These are phyloP conservation scores for Rhabdophis nuchalis DNA, from an alignment of 2,797 vertebrate genomes.

Conservation along the genomic window DNA sequence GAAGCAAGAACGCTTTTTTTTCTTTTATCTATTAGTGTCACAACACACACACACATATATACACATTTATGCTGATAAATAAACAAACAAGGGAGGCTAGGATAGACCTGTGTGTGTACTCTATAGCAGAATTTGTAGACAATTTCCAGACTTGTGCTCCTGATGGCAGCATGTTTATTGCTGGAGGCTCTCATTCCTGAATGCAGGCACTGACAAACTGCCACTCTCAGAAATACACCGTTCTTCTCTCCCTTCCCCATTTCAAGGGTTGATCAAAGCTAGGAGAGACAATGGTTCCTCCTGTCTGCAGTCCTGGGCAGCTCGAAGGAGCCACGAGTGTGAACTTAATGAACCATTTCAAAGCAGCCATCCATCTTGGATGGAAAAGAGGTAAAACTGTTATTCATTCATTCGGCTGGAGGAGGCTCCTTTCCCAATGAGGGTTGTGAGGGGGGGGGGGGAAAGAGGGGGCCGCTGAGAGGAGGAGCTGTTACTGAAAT, in stretches of 20 bases:
- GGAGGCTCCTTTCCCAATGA: not conserved
- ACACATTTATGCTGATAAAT: too few species aligned
- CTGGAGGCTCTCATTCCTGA: not conserved
- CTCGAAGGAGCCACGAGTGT: not conserved
- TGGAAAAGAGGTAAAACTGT: slow-evolving; percentile 3
- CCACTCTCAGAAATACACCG: slow-evolving; percentile 7
- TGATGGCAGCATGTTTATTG: not conserved
- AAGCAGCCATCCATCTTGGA: slow-evolving; percentile 16
- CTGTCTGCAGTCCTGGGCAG: slow-evolving; percentile 32
- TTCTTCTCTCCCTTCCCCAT: not conserved
- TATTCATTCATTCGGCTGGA: not conserved
- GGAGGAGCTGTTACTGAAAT: slow-evolving; percentile 13
- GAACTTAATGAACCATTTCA: slow-evolving; percentile 27
- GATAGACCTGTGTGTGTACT: too few species aligned
- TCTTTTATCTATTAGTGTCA: too few species aligned
- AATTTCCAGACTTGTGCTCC: not conserved
- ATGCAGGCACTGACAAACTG: slow-evolving; percentile 5
- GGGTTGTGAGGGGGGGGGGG: rapidly evolving
- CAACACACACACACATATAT: too few species aligned
- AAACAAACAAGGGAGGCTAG: too few species aligned
- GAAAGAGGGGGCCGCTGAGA: not conserved
- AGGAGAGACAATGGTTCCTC: slow-evolving; percentile 45
- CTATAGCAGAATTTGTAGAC: not conserved
- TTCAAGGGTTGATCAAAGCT: slow-evolving; percentile 26
- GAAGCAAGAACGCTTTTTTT: too few species aligned